phyloP scores from a whole-genome alignment of 2,113 vertebrate species.

The Poecilia latipinna region DNA sequence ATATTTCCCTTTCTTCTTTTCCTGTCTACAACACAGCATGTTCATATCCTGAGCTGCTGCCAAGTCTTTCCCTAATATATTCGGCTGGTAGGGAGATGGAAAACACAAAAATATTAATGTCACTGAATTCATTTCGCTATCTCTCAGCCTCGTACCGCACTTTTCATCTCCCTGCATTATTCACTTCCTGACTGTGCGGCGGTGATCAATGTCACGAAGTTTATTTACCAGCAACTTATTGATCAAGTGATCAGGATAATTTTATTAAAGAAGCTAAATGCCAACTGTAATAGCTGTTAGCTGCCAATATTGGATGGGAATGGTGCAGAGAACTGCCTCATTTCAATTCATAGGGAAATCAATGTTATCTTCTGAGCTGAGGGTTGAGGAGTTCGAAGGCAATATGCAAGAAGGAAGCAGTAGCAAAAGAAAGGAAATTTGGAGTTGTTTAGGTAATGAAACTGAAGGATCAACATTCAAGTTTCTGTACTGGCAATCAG shows the following conservation, averaged over 20 bases:
- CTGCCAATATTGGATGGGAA: conserved; percentile 35
- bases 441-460: background rate
- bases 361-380: conserved; percentile 16
- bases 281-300: conserved; percentile 41
- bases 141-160: background rate
- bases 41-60: conserved; percentile 47
- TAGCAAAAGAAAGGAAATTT: background rate
- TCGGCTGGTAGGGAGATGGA: conserved; percentile 21
- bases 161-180: conserved; percentile 6
- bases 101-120: conserved; percentile 40
- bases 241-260: conserved; percentile 56
- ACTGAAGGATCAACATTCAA: background rate
- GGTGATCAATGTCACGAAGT: conserved; percentile 40
- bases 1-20: conserved; percentile 46
- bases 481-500: background rate
- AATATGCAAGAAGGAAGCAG: conserved; percentile 8
- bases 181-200: background rate
- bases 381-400: conserved; percentile 5
- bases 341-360: conserved; percentile 53
- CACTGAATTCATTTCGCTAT: conserved; percentile 15
- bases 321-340: conserved; percentile 9
- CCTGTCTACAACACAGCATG: conserved; percentile 38
- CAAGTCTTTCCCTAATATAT: conserved; percentile 25
- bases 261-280: conserved; percentile 61
- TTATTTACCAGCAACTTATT: conserved; percentile 59